Evolutionary conservation across 2,797 vertebrate species (phyloP).

Genomic region (Pelochelys cantorii): DNA sequence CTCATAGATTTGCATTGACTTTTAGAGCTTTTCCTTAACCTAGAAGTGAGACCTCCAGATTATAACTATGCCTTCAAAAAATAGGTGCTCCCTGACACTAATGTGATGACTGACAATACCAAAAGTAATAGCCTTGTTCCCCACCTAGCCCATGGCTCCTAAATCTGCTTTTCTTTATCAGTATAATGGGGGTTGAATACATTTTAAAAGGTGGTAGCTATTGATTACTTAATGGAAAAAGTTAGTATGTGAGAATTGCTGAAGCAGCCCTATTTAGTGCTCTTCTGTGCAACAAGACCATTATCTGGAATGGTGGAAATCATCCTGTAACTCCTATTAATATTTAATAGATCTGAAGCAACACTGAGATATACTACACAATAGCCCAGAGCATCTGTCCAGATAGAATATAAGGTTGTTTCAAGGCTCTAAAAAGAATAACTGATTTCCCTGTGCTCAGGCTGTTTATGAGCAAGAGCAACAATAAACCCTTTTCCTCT

Average conservation of each 20-base stretch:
- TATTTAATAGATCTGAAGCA: slow-evolving; percentile 74
- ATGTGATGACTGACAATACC: slow-evolving; percentile 63
- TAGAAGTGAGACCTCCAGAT: slow-evolving; percentile 51
- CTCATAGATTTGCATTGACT: slow-evolving; percentile 60
- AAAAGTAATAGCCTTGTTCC: slow-evolving; percentile 69
- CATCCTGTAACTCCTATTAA: slow-evolving; percentile 76
- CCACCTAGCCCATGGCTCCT: slow-evolving; percentile 53
- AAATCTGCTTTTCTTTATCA: slow-evolving; percentile 74
- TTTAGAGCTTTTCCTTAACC: slow-evolving; percentile 67
- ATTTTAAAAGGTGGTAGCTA: slow-evolving; percentile 81
- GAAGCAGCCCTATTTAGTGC: slow-evolving; percentile 75
- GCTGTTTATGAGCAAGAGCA: slow-evolving; percentile 59
- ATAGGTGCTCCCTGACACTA: slow-evolving; percentile 65
- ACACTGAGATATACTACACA: slow-evolving; percentile 43
- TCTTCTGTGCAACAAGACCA: slow-evolving; percentile 72
- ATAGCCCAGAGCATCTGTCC: slow-evolving; percentile 51
- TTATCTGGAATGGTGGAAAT: slow-evolving; percentile 78
- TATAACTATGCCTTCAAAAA: slow-evolving; percentile 50
- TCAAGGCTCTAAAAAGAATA: slow-evolving; percentile 56
- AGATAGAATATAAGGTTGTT: slow-evolving; percentile 58
- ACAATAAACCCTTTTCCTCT: slow-evolving; percentile 37
- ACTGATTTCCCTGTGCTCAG: slow-evolving; percentile 59
- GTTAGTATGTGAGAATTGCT: slow-evolving; percentile 76
- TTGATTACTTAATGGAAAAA: slow-evolving; percentile 84
- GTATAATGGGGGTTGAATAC: slow-evolving; percentile 75